Base-by-base conservation (phyloP, 1,140 invertebrate genomes). In the Notospermus geniculatus region DNA sequence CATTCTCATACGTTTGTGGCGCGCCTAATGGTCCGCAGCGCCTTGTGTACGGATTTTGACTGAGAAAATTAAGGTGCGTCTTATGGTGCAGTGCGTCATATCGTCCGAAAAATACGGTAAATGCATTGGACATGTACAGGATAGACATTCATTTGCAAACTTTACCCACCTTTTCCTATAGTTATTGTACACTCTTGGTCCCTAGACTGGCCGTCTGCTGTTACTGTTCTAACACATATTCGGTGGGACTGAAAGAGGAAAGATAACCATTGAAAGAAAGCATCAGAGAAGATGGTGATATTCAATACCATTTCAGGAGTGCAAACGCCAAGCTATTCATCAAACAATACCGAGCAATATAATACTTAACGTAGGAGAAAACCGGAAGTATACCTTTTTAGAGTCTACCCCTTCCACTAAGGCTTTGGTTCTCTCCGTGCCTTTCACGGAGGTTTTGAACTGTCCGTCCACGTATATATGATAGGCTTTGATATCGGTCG, bases 321-420 rank as follows among this genome's bases (percentile, higher is more conserved):
- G n/a, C n/a, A n/a, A n/a, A n/a, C n/a, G n/a, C n/a, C n/a, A n/a
- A n/a, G n/a, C n/a, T n/a, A n/a, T n/a, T n/a, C n/a, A n/a, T n/a
- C n/a, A n/a, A n/a, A n/a, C n/a, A 15, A 15, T 56, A 32, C 7
- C 54, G 17, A 56, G 7, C 9, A 15, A 11, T 30, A 15, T 15
- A 9, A 30, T 13, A n/a, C n/a, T n/a, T n/a, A n/a, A n/a, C n/a
- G 23, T 30, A 30, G 29, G 23, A 25, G 17, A 27, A 56, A 13
- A 43, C 19, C 39, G 36, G 39, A 57, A 45, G 25, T 9, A 23
- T 82, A 95, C 94, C 86, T 91, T 86, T 72, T 89, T 92, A 43
- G 92, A 93, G 78, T 97, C 93, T 53, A 99, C 93, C 56, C 94
- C 94, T 86, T 99, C 97, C 53, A 99, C 90, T 30, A 99, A 85